Conservation (phyloP, 2,888 invertebrate genomes). For the Entomobrya proxima region DNA sequence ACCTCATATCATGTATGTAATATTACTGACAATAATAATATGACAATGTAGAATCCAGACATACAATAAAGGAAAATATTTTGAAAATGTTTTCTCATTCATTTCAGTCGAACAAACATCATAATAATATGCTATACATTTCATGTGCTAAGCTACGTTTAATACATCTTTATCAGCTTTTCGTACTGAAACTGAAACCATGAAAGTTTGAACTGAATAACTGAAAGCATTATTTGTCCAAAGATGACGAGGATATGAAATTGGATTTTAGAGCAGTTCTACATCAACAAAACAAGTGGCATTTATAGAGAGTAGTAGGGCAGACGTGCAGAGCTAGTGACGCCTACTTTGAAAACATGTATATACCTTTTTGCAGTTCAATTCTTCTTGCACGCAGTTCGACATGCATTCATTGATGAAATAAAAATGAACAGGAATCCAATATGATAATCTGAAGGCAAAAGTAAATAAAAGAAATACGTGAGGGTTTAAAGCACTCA, state of each 20-base stretch:
- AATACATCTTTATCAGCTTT: no score
- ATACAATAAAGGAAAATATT: no score
- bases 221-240: neutral
- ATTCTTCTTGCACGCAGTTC: constrained; percentile 6
- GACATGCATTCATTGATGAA: neutral
- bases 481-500: constrained; percentile 21
- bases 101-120: no score
- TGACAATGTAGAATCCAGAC: no score
- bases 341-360: constrained; percentile 37
- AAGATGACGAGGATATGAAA: constrained; percentile 2
- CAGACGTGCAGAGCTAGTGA: constrained; percentile 44
- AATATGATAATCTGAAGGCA: neutral
- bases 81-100: no score
- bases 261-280: constrained; percentile 16
- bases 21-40: no score
- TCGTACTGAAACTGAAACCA: neutral
- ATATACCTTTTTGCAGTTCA: neutral
- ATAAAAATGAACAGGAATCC: constrained; percentile 19
- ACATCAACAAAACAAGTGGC: neutral
- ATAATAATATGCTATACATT: no score
- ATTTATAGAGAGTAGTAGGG: constrained; percentile 31
- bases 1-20: no score
- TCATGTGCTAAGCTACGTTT: no score
- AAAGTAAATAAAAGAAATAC: constrained; percentile 14
- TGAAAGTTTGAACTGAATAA: neutral